A percentile compares a stretch with the other conserved stretches of the same genome.
Conservation (phyloP, 1,140 invertebrate genomes). For the Sitophilus oryzae region DNA sequence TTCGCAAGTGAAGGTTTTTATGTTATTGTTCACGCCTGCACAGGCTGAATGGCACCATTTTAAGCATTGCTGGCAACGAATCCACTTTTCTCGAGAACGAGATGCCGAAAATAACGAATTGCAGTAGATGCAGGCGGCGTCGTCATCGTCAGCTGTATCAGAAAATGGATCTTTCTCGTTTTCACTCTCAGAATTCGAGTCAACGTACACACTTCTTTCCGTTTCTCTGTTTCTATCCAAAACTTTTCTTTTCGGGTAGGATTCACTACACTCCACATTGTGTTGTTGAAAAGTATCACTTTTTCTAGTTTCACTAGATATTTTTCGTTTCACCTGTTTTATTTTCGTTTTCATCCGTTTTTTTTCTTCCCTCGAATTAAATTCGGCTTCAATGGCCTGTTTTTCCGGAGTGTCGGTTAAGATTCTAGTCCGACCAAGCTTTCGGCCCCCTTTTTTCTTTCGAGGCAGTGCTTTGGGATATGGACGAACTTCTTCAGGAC, state of each 20-base stretch:
- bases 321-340: constrained; percentile 12
- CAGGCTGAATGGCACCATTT: constrained; percentile 19
- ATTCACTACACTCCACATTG: constrained; percentile 15
- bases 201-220: constrained; percentile 5
- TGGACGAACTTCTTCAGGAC: constrained; percentile 13
- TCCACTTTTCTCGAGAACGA: constrained; percentile 16
- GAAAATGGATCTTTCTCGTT: too few relatives aligned
- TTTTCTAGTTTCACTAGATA: constrained; percentile 11
- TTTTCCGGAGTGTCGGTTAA: constrained; percentile 19
- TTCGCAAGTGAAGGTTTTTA: constrained; percentile 1
- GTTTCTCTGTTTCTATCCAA: constrained; percentile 17
- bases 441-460: constrained; percentile 3
- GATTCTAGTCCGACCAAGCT: constrained; percentile 14
- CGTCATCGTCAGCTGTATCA: constrained; percentile 16
- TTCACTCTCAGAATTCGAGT: too few relatives aligned
- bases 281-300: constrained; percentile 10
- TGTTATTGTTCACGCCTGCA: constrained; percentile 9
- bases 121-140: constrained; percentile 15
- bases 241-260: constrained; percentile 5
- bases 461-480: constrained; percentile 11
- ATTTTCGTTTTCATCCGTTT: constrained; percentile 10
- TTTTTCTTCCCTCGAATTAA: constrained; percentile 11
- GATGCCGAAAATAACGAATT: constrained; percentile 20
- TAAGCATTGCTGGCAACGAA: constrained; percentile 14
- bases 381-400: constrained; percentile 11